These are phyloP conservation scores for Athene noctua DNA, from an alignment of 2,113 vertebrate species.

Conservation along the genomic window DNA sequence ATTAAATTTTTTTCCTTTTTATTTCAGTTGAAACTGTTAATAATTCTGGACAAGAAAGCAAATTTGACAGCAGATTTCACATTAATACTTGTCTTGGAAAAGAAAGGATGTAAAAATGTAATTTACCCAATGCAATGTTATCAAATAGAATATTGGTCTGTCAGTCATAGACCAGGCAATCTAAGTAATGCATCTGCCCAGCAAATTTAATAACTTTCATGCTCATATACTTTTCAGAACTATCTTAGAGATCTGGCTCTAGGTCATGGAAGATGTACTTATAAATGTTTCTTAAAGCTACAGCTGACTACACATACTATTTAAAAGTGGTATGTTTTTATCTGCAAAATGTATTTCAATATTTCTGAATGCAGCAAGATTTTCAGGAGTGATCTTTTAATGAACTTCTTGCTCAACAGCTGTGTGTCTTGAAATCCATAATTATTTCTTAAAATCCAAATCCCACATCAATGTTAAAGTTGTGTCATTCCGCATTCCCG, in stretches of 20 bases:
- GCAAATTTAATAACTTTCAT: background rate
- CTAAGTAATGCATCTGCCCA: background rate
- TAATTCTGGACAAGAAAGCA: background rate
- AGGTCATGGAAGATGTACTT: background rate
- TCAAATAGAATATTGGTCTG: background rate
- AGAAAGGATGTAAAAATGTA: conserved; percentile 9
- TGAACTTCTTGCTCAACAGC: background rate
- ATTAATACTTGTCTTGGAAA: background rate
- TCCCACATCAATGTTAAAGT: background rate
- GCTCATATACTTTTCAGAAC: background rate
- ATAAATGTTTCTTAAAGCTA: background rate
- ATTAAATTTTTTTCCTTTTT: background rate
- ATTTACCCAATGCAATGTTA: background rate
- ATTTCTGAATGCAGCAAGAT: background rate
- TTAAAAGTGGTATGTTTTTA: background rate
- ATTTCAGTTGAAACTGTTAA: background rate
- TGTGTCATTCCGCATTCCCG: background rate
- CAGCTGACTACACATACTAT: background rate
- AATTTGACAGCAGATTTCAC: background rate
- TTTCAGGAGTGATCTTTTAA: background rate
- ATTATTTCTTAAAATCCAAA: background rate
- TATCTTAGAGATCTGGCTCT: background rate
- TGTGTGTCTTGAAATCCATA: background rate
- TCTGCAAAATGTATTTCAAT: background rate
- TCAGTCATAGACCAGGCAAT: background rate